These are phyloP conservation scores for Chrysaora quinquecirrha DNA, from an alignment of 30 jellyfish, hydroid and myxozoan genomes.

Conservation along the genomic window DNA sequence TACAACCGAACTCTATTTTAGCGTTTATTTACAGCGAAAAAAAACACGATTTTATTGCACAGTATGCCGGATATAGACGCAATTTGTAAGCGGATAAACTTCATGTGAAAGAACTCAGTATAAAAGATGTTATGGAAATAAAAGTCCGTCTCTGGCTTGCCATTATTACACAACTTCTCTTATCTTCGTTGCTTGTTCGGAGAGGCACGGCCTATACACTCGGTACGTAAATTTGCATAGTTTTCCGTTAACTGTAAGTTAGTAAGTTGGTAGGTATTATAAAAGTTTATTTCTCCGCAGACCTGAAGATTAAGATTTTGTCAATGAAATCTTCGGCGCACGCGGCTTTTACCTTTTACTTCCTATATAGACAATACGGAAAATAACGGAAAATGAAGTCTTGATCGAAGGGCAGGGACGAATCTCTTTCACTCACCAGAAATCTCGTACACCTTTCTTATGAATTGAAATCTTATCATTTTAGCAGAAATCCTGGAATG, in stretches of 20 bases:
- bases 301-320: background rate
- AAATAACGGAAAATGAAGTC: no score
- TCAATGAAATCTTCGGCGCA: background rate
- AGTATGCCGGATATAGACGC: no score
- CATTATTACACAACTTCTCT: constrained; percentile 28
- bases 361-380: background rate
- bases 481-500: no score
- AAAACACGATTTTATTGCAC: no score
- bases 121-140: constrained; percentile 62
- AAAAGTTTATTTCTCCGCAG: background rate
- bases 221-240: background rate
- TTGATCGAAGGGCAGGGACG: no score
- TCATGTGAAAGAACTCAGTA: no score
- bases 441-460: no score
- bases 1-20: background rate
- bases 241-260: background rate
- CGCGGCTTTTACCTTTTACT: background rate
- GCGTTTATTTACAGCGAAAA: no score
- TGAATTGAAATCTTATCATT: no score
- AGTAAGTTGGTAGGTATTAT: background rate
- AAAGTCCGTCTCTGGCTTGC: constrained; percentile 43
- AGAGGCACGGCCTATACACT: background rate
- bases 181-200: background rate
- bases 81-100: no score
- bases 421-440: no score